phyloP scores from a whole-genome alignment of 2,888 invertebrate genomes.

The Heteromyza rotundicornis region DNA sequence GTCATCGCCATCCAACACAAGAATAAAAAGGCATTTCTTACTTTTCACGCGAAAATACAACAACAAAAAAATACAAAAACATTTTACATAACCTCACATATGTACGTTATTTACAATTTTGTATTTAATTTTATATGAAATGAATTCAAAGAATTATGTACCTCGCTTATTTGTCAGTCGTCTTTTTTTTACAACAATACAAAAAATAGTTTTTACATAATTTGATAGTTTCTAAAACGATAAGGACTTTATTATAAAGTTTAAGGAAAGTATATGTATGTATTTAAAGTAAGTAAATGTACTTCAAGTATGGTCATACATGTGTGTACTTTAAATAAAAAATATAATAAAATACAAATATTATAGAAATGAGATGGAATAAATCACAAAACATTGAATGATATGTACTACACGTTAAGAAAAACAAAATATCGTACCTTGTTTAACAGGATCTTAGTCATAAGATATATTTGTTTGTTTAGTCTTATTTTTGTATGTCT shows the following conservation, averaged over 20 bases:
- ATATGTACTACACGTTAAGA: background rate
- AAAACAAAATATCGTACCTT: constrained; percentile 27
- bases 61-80: background rate
- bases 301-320: constrained; percentile 3
- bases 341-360: background rate
- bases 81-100: constrained; percentile 1
- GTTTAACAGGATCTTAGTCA: constrained; percentile 25
- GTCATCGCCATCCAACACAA: no score
- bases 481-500: constrained; percentile 26
- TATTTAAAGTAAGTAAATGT: constrained; percentile 6
- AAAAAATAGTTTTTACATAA: constrained; percentile 23
- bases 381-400: background rate
- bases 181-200: constrained; percentile 25
- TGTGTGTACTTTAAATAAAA: constrained; percentile 1
- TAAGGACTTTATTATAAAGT: background rate
- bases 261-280: background rate
- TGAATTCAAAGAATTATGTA: constrained; percentile 30
- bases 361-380: constrained; percentile 2
- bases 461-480: constrained; percentile 23
- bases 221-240: constrained; percentile 36
- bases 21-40: no score
- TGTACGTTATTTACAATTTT: constrained; percentile 14
- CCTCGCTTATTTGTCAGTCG: constrained; percentile 33
- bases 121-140: constrained; percentile 6
- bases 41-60: background rate